phyloP scores from a whole-genome alignment of 1,140 invertebrate genomes.

The Drosophila punjabiensis region DNA sequence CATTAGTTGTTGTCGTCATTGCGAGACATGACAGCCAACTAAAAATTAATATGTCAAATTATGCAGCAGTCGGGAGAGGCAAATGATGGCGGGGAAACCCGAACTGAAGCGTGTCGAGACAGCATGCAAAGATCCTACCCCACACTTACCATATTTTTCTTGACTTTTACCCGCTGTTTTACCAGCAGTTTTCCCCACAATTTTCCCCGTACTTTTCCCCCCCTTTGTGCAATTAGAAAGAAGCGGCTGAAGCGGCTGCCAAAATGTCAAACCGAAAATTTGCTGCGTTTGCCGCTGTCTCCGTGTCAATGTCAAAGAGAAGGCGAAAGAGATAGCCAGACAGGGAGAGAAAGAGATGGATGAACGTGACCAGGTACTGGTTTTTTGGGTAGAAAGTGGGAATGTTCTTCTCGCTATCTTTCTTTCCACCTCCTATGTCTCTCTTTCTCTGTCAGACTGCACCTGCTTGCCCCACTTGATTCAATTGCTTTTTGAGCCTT shows the following conservation, averaged over 20 bases:
- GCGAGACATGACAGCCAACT: conserved; percentile 53
- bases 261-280: conserved; percentile 80
- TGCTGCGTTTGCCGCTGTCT: conserved; percentile 61
- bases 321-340: conserved; percentile 4
- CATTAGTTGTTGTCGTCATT: conserved; percentile 67
- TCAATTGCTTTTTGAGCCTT: conserved; percentile 24
- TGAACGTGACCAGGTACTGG: conserved; percentile 32
- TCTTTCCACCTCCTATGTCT: background rate
- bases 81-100: conserved; percentile 5
- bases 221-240: conserved; percentile 70
- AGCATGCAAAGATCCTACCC: conserved; percentile 36
- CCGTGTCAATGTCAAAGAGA: conserved; percentile 46
- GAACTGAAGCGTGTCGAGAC: conserved; percentile 64
- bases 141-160: conserved; percentile 2
- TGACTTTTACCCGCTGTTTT: conserved; percentile 2
- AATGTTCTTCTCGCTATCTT: conserved; percentile 18
- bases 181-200: background rate
- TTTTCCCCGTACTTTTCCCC: background rate
- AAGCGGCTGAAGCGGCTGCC: conserved; percentile 61
- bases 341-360: background rate
- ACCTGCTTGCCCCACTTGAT: conserved; percentile 40
- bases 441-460: conserved; percentile 24
- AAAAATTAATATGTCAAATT: conserved; percentile 81
- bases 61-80: conserved; percentile 47
- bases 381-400: conserved; percentile 46